Evolutionary conservation across 2,888 invertebrate species (phyloP).

Genomic region (Deroplatys truncata): DNA sequence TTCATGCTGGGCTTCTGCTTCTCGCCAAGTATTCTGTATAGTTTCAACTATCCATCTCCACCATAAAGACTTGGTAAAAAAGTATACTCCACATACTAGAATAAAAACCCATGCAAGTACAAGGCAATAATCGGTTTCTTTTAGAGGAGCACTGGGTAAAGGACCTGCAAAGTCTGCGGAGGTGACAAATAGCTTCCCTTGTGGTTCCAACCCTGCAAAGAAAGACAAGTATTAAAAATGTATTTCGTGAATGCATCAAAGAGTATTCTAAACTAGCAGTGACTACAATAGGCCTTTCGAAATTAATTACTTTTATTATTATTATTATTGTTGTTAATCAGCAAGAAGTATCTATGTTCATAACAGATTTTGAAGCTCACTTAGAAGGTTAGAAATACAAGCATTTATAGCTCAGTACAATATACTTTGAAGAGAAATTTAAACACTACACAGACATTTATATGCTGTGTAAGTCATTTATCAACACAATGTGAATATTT

Average conservation of each 20-base stretch:
- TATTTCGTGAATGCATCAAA: not conserved
- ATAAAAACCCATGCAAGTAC: conserved; percentile 84
- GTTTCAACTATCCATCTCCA: conserved; percentile 79
- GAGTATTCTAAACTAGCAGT: too few relatives aligned
- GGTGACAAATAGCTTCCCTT: conserved; percentile 62
- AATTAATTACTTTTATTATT: too few relatives aligned
- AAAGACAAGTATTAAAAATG: conserved; percentile 5
- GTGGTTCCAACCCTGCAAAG: conserved; percentile 53
- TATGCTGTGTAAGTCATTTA: too few relatives aligned
- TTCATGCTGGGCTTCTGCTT: conserved; percentile 78
- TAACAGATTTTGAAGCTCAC: too few relatives aligned
- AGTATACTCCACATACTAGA: conserved; percentile 65
- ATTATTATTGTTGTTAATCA: too few relatives aligned
- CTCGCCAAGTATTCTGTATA: conserved; percentile 81
- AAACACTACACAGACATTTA: too few relatives aligned
- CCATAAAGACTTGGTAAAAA: conserved; percentile 70
- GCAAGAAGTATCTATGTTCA: too few relatives aligned
- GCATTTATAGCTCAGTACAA: too few relatives aligned
- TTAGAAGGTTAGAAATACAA: too few relatives aligned
- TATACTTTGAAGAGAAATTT: too few relatives aligned
- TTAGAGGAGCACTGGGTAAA: conserved; percentile 69
- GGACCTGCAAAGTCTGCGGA: conserved; percentile 78
- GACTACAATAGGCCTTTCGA: too few relatives aligned
- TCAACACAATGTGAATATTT: too few relatives aligned
- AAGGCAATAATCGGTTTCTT: conserved; percentile 76